Evolutionary conservation across 2,888 invertebrate genomes (phyloP), one percentile per base, ranked within the genome.

Genomic region (Drosophila fulvimacula): DNA sequence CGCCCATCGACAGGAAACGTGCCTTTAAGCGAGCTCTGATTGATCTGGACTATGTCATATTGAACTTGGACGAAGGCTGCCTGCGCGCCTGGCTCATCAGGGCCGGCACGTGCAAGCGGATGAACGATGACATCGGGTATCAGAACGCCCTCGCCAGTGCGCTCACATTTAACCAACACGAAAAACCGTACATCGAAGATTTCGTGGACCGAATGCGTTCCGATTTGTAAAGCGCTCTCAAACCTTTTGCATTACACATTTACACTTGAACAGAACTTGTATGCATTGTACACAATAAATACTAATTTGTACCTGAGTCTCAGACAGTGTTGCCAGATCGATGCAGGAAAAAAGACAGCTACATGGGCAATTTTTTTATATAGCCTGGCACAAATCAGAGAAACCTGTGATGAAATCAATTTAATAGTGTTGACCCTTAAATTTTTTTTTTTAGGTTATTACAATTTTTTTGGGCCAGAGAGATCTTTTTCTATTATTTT

Each of bases 41-140:
- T 0, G 87, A 85, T 44, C 17, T 85, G 0, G 82, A 85, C 7
- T n/a, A 69, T 56, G 68, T 85, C 9, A 4, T 71, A 6, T 36
- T 53, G 3, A 41, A 61, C 1, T 24, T 84, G 13, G 70, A 81
- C 39, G 15, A 38, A 1, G 2, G 17, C 0, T 63, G 69, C 5
- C n/a, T 86, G 19, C 59, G 44, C 7, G 86, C 81, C 21, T 82
- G 77, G 86, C 82, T 85, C 1, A 77, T 70, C 17, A 81, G 61
- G n/a, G 81, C 73, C 1, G 80, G 58, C 4, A 61, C 69, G 3
- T 11, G 73, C 1, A 71, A 80, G 7, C 77, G 86, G 9, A 11
- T 85, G 38, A 62, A 71, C 7, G 51, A 83, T 11, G 81, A 81
- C 0, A 5, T 11, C 4, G 87, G 65, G 7, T 83, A 42, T 1